Conservation (phyloP, 2,888 invertebrate species). For the Bellardia bayeri region DNA sequence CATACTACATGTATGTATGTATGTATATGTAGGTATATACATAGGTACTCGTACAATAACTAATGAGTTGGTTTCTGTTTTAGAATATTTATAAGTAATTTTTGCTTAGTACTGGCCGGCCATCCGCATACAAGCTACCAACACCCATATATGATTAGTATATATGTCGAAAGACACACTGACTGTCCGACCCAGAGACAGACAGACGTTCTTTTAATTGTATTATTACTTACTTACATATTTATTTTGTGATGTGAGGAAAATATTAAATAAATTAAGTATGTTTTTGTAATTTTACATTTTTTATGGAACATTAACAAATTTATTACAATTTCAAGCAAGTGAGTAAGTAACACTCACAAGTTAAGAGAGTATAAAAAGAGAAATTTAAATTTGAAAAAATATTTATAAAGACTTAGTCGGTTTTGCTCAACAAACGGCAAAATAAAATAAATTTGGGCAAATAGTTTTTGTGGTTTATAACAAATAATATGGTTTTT, state of each 20-base stretch:
- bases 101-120: background rate
- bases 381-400: background rate
- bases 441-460: no score
- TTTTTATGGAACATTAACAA: constrained; percentile 2
- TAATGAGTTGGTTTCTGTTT: constrained; percentile 42
- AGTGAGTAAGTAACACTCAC: no score
- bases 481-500: no score
- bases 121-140: background rate
- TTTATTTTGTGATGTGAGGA: constrained; percentile 21
- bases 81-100: constrained; percentile 30
- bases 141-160: no score
- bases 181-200: background rate
- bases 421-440: background rate
- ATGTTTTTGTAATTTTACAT: background rate
- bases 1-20: no score
- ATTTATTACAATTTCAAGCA: background rate
- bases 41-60: constrained; percentile 19
- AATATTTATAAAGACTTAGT: background rate
- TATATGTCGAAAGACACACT: background rate
- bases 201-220: background rate
- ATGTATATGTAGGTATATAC: no score
- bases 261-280: constrained; percentile 46
- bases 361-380: background rate
- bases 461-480: no score
- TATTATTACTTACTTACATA: constrained; percentile 19